Evolutionary conservation across 2,113 vertebrate species (phyloP), one percentile per base, ranked within the genome.

Genomic region (Electrona antarctica): DNA sequence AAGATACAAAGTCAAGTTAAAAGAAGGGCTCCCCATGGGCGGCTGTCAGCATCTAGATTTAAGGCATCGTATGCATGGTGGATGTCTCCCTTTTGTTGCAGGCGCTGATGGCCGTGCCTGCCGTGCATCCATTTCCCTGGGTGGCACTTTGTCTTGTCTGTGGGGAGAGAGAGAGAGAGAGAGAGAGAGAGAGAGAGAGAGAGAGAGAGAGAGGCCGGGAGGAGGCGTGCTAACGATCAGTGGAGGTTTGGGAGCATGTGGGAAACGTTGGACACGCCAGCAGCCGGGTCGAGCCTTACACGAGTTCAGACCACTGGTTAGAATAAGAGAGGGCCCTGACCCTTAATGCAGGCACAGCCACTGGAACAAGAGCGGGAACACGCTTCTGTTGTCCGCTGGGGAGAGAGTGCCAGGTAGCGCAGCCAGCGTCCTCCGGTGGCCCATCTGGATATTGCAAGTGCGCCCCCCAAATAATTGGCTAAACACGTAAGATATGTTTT

Each of bases 61-160:
- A 21, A 71, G 68, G 52, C 46, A 70, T 50, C 55, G 60, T 21
- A 80, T 69, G 73, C 41, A 80, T 69, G 73, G 52, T 69, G 29
- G 49, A 13, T 41, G 59, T 64, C 21, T 74, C 41, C 60, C 64
- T 64, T 74, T 73, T 46, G 15, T 70, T 69, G 62, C 45, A 56
- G 64, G 59, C n/a, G 71, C 54, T 60, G 73, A 71, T 48, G 47
- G 60, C 61, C 33, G 33, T 65, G 63, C 21, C 21, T 21, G 57
- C 57, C 75, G 69, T 55, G 63, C 33, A 50, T 70, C 66, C 46
- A 67, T 13, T 70, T 73, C 57, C 41, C 60, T 14, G 54, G 47
- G 71, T 33, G 64, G 41, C 33, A 41, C 33, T 41, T 41, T 41
- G 5, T 41, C 33, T 41, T 51, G 47, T 66, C 21, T 51, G 56